These are phyloP conservation scores for Pseudomyrmex cubaensis DNA, from an alignment of 1,140 invertebrate species.

Conservation along the genomic window DNA sequence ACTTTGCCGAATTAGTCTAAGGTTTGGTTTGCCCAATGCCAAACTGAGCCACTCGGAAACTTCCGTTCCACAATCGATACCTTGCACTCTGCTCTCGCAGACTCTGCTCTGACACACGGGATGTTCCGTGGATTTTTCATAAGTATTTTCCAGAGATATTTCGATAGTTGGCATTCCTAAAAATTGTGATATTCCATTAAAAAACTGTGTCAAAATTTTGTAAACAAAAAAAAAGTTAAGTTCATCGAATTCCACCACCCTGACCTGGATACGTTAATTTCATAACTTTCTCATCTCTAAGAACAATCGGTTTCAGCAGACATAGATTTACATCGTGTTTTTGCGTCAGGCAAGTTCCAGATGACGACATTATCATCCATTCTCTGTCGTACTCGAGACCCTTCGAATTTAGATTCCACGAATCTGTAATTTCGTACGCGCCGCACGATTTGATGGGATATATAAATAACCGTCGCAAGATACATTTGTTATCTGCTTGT, in stretches of 20 bases:
- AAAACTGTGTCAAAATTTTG: too few relatives aligned
- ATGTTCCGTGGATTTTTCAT: constrained; percentile 72
- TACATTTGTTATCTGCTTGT: constrained; percentile 50
- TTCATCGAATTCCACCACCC: neutral
- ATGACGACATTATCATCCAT: constrained; percentile 95
- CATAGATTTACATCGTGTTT: constrained; percentile 94
- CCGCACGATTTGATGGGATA: constrained; percentile 98
- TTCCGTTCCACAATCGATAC: constrained; percentile 93
- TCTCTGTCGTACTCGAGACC: constrained; percentile 95
- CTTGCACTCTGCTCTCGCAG: constrained; percentile 93
- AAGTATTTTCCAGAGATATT: constrained; percentile 81
- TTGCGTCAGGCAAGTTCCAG: constrained; percentile 94
- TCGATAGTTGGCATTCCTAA: constrained; percentile 85
- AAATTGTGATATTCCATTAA: constrained; percentile 68
- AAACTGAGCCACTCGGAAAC: constrained; percentile 91
- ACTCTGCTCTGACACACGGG: constrained; percentile 91
- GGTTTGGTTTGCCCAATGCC: constrained; percentile 87
- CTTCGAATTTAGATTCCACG: constrained; percentile 90
- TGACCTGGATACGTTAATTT: constrained; percentile 90
- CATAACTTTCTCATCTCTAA: constrained; percentile 87
- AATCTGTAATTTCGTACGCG: constrained; percentile 88
- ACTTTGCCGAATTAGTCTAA: constrained; percentile 90
- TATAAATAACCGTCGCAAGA: constrained; percentile 88
- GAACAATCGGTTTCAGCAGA: constrained; percentile 91
- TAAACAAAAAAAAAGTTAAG: neutral